Conservation (phyloP, 2,888 invertebrate species). For the Acleris sparsana region DNA sequence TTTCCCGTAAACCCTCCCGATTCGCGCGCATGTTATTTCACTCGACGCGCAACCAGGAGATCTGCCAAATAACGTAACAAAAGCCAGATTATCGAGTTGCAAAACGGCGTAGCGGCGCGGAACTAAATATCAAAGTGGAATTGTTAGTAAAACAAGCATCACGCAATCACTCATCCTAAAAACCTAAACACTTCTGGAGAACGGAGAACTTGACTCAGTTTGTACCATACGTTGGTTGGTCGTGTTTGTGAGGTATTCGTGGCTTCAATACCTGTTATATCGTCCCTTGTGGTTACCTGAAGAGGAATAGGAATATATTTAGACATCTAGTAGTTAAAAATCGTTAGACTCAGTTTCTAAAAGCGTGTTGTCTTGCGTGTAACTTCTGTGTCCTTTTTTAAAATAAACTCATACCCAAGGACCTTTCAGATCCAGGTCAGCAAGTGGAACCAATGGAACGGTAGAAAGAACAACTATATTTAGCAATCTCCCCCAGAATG, state of each 20-base stretch:
- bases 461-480: slow-evolving; percentile 36
- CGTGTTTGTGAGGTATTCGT: neutral
- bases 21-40: neutral
- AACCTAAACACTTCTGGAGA: slow-evolving; percentile 28
- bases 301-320: slow-evolving; percentile 1
- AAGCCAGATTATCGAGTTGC: slow-evolving; percentile 15
- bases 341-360: neutral
- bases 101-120: slow-evolving; percentile 11
- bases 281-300: slow-evolving; percentile 4
- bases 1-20: neutral
- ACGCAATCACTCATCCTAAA: slow-evolving; percentile 23
- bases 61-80: slow-evolving; percentile 17
- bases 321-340: neutral
- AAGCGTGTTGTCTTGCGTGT: neutral
- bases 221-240: neutral
- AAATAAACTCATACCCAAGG: neutral
- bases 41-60: slow-evolving; percentile 6
- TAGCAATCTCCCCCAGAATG: slow-evolving; percentile 33
- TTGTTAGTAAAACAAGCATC: slow-evolving; percentile 30
- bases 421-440: slow-evolving; percentile 26
- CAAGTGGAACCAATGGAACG: slow-evolving; percentile 28
- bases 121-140: slow-evolving; percentile 36
- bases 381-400: neutral
- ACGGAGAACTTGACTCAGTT: slow-evolving; percentile 17
- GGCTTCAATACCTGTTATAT: neutral